These are phyloP conservation scores for Palythoa grandiflora DNA, from an alignment of 92 coral and sea anemone species.

Conservation along the genomic window DNA sequence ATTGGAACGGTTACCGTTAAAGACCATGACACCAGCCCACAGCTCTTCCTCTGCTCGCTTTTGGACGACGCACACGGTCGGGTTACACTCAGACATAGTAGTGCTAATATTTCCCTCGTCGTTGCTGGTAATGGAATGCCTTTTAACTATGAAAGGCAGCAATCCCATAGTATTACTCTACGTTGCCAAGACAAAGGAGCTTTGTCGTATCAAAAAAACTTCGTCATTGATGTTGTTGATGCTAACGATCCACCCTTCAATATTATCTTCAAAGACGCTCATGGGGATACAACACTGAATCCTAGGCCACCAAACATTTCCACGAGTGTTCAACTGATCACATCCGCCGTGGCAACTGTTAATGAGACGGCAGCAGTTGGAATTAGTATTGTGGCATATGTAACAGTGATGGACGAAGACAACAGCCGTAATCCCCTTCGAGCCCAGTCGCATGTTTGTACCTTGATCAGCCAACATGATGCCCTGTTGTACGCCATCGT, in stretches of 20 bases:
- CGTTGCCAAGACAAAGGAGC: conserved; percentile 73
- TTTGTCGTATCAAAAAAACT: conserved; percentile 55
- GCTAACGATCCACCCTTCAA: conserved; percentile 70
- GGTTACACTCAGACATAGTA: conserved; percentile 58
- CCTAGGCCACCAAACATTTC: conserved; percentile 66
- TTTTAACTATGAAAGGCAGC: conserved; percentile 68
- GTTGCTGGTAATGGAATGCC: conserved; percentile 70
- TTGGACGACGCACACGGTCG: conserved; percentile 71
- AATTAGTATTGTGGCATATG: conserved; percentile 72
- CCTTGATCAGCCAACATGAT: conserved; percentile 72
- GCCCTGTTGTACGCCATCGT: conserved; percentile 61
- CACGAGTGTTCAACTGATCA: conserved; percentile 42
- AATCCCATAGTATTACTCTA: conserved; percentile 52
- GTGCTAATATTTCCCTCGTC: conserved; percentile 36
- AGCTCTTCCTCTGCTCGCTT: conserved; percentile 61
- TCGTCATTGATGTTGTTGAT: conserved; percentile 57
- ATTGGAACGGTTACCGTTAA: conserved; percentile 66
- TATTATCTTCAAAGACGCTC: conserved; percentile 68
- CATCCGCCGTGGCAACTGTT: conserved; percentile 68
- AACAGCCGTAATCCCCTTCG: conserved; percentile 55
- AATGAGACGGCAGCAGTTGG: conserved; percentile 77
- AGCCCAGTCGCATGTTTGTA: conserved; percentile 72
- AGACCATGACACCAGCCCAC: conserved; percentile 69
- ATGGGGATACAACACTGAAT: conserved; percentile 68
- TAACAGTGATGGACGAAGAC: conserved; percentile 70